Percentiles rank a stretch among this genome's conserved stretches.
These are phyloP conservation scores for Anastatus disparis DNA, from an alignment of 1,140 invertebrate species.

Conservation along the genomic window DNA sequence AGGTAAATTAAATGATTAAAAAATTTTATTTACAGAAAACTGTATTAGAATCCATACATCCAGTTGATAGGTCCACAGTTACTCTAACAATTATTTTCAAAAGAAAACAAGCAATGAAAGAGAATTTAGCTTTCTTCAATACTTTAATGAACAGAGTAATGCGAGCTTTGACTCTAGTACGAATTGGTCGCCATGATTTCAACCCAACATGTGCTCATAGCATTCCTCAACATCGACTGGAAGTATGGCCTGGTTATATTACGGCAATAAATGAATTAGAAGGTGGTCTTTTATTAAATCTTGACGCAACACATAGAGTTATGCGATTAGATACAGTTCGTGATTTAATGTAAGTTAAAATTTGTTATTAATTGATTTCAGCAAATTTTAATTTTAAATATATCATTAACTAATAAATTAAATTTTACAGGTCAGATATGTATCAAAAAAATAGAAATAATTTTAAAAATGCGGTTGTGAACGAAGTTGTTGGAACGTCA, in stretches of 20 bases:
- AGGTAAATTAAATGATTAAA: too few species aligned
- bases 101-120: conserved; percentile 71
- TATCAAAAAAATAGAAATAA: conserved; percentile 44
- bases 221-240: conserved; percentile 84
- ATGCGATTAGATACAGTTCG: conserved; percentile 82
- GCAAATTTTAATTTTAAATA: too few species aligned
- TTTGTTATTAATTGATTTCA: too few species aligned
- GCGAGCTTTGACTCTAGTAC: conserved; percentile 77
- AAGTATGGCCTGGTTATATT: conserved; percentile 92
- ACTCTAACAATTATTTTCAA: conserved; percentile 76
- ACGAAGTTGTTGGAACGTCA: conserved; percentile 56
- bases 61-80: conserved; percentile 69
- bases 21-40: conserved; percentile 60
- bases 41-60: conserved; percentile 69
- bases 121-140: conserved; percentile 89
- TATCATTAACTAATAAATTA: neutral
- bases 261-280: conserved; percentile 87
- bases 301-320: conserved; percentile 87
- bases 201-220: conserved; percentile 76
- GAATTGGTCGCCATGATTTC: conserved; percentile 83
- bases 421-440: conserved; percentile 34
- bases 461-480: conserved; percentile 44
- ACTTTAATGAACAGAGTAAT: conserved; percentile 85
- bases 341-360: conserved; percentile 74
- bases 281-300: conserved; percentile 86